A percentile compares a stretch with the other conserved stretches of the same genome.
Conservation (phyloP, 2,888 invertebrate genomes). For the Andrena minutula region DNA sequence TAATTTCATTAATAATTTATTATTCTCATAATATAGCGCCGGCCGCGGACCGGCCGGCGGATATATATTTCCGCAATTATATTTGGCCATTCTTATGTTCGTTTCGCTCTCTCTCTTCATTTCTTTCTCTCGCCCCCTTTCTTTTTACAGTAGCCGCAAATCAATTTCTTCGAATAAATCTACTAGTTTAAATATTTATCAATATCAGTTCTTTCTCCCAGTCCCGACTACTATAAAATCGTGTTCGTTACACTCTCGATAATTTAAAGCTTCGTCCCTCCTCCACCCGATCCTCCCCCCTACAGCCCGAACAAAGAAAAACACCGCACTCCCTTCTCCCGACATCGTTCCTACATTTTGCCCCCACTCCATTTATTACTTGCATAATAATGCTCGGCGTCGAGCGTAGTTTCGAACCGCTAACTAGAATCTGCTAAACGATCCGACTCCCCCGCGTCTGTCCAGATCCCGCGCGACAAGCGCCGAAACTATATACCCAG, state of each 20-base stretch:
- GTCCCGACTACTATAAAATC: slow-evolving; percentile 84
- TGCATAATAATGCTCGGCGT: slow-evolving; percentile 62
- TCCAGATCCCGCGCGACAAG: neutral
- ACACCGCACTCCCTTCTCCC: slow-evolving; percentile 36
- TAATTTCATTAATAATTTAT: slow-evolving; percentile 85
- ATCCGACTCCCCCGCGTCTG: neutral
- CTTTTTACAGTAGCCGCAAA: slow-evolving; percentile 83
- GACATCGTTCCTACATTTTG: slow-evolving; percentile 42
- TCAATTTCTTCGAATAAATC: slow-evolving; percentile 81
- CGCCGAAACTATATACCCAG: neutral
- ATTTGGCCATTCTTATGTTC: slow-evolving; percentile 81
- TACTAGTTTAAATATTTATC: slow-evolving; percentile 85
- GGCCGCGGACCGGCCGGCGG: slow-evolving; percentile 76
- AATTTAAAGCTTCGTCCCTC: slow-evolving; percentile 84
- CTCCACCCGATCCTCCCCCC: slow-evolving; percentile 66
- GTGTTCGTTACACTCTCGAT: slow-evolving; percentile 78
- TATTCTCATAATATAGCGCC: slow-evolving; percentile 84
- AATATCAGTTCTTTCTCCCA: slow-evolving; percentile 86
- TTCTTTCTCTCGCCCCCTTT: slow-evolving; percentile 3
- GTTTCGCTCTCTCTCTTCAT: slow-evolving; percentile 60
- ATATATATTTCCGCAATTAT: slow-evolving; percentile 77
- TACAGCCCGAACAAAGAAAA: slow-evolving; percentile 54
- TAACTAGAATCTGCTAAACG: slow-evolving; percentile 39
- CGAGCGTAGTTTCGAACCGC: slow-evolving; percentile 62
- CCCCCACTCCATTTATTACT: slow-evolving; percentile 44